These are phyloP conservation scores for Tryphoninae sp. DNA, from an alignment of 2,888 invertebrate species.

Conservation along the genomic window DNA sequence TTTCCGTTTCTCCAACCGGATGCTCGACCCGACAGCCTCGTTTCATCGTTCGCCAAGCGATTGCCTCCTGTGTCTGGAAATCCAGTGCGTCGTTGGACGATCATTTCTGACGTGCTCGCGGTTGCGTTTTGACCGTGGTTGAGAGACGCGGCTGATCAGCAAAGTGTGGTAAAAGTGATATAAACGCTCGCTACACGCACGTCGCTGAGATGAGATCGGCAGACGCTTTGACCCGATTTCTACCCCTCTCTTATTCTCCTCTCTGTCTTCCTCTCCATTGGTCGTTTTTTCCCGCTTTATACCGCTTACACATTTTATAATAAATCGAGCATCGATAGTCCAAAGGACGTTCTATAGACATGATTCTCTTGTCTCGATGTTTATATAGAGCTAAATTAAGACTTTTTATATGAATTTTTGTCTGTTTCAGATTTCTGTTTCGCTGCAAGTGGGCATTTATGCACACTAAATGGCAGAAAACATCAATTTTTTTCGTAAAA, in stretches of 20 bases:
- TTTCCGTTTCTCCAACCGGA: conserved; percentile 37
- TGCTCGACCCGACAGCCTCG: conserved; percentile 51
- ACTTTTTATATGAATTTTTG: too few relatives aligned
- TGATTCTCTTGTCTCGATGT: too few relatives aligned
- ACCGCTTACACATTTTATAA: conserved; percentile 36
- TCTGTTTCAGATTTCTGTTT: too few relatives aligned
- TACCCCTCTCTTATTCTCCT: conserved; percentile 28
- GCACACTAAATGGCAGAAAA: too few relatives aligned
- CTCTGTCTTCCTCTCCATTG: conserved; percentile 30
- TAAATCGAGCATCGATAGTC: background rate
- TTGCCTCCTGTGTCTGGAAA: too few relatives aligned
- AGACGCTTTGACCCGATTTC: conserved; percentile 70
- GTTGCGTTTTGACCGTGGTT: conserved; percentile 17
- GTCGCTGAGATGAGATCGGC: conserved; percentile 59
- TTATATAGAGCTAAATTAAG: too few relatives aligned
- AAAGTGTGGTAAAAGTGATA: conserved; percentile 2
- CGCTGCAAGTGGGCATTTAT: too few relatives aligned
- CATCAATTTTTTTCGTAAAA: too few relatives aligned
- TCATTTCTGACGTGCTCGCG: too few relatives aligned
- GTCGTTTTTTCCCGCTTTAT: conserved; percentile 3
- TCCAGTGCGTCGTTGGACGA: too few relatives aligned
- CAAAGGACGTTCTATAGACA: too few relatives aligned
- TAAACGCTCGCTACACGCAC: conserved; percentile 22
- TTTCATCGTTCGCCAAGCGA: conserved; percentile 49
- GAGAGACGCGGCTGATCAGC: conserved; percentile 2